Conservation (phyloP, 2,113 vertebrate genomes). For the Xenopus tropicalis region DNA sequence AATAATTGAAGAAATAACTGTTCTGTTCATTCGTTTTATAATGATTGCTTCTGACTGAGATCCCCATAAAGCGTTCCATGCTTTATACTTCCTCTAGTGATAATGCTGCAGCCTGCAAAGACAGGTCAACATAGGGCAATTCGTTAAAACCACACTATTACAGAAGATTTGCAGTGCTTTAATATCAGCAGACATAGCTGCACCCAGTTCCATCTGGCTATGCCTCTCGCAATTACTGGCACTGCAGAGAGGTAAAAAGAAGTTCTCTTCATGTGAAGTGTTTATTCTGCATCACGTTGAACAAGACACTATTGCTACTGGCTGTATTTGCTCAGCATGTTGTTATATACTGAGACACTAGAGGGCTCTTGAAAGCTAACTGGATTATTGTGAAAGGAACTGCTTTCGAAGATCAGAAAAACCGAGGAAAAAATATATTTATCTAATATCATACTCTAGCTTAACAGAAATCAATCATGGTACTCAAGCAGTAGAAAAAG, state of each 20-base stretch:
- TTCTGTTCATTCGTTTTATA: slow-evolving; percentile 24
- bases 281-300: not conserved
- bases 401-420: too few species aligned
- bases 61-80: slow-evolving; percentile 33
- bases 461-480: too few species aligned
- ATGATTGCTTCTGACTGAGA: slow-evolving; percentile 37
- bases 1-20: slow-evolving; percentile 45
- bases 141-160: slow-evolving; percentile 13
- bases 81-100: not conserved
- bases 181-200: not conserved
- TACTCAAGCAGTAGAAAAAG: too few species aligned
- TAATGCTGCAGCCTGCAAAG: slow-evolving; percentile 29
- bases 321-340: not conserved
- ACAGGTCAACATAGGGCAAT: slow-evolving; percentile 4
- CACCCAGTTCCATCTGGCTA: not conserved
- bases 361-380: slow-evolving; percentile 6
- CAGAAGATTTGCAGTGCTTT: slow-evolving; percentile 12
- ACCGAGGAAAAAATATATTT: too few species aligned
- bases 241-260: not conserved
- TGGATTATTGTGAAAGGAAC: not conserved
- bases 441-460: too few species aligned
- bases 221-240: not conserved
- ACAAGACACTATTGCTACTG: too few species aligned
- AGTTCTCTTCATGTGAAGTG: not conserved
- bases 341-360: not conserved